phyloP scores from a whole-genome alignment of 2,888 invertebrate species.

The Cantharis lateralis region DNA sequence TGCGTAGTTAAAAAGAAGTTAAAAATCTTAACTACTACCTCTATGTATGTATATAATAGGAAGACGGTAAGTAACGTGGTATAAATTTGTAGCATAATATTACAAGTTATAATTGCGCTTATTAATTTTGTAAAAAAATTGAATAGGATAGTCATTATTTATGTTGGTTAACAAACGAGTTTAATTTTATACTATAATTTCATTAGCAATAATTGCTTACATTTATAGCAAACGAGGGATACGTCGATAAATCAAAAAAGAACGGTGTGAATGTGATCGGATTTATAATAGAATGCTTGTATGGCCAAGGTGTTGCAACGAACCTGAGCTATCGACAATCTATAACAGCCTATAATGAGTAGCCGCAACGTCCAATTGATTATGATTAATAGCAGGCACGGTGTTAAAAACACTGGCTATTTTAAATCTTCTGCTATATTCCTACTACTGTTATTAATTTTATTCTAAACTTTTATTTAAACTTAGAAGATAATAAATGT shows the following conservation, averaged over 20 bases:
- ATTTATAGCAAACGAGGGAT: conserved; percentile 21
- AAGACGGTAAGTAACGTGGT: not conserved
- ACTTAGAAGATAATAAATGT: not conserved
- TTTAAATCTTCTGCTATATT: conserved; percentile 34
- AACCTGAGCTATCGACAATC: conserved; percentile 50
- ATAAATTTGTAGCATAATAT: not conserved
- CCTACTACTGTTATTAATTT: conserved; percentile 26
- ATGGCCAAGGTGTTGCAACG: conserved; percentile 36
- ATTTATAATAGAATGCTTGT: conserved; percentile 35
- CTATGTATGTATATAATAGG: not conserved
- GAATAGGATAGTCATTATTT: not conserved
- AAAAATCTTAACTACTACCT: not conserved
- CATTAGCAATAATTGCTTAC: conserved; percentile 18
- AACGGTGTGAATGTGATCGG: conserved; percentile 35
- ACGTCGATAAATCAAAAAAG: conserved; percentile 34
- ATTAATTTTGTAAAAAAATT: not conserved
- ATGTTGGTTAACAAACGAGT: conserved; percentile 1
- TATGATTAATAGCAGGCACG: conserved; percentile 52
- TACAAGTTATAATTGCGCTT: not conserved
- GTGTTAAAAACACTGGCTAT: conserved; percentile 39
- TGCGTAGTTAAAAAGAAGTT: not conserved
- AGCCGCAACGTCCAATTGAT: conserved; percentile 54
- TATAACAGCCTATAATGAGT: conserved; percentile 56
- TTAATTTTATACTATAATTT: conserved; percentile 16
- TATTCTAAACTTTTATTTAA: conserved; percentile 2